phyloP scores from a whole-genome alignment of 2,113 vertebrate species.

The Macquaria australasica region DNA sequence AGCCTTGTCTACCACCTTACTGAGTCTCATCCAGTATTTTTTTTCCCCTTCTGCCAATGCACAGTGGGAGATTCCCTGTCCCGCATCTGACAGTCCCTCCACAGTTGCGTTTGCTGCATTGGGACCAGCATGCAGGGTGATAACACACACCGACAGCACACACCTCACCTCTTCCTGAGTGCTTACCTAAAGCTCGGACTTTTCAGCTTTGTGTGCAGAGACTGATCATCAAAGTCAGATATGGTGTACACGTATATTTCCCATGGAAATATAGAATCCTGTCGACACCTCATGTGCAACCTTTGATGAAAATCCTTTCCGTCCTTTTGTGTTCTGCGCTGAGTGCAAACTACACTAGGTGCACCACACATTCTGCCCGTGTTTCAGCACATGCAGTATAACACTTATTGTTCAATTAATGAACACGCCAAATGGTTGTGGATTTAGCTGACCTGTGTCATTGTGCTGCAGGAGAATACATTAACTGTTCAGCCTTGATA shows the following conservation, averaged over 20 bases:
- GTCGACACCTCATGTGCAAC: conserved; percentile 1
- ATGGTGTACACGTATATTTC: conserved; percentile 70
- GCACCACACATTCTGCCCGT: neutral
- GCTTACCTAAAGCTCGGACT: conserved; percentile 8
- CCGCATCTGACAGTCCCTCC: conserved; percentile 11
- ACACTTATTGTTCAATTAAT: conserved; percentile 4
- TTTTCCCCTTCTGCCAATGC: neutral
- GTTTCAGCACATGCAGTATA: neutral
- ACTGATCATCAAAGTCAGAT: conserved; percentile 22
- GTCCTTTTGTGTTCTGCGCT: neutral
- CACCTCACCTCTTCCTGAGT: neutral
- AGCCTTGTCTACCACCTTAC: neutral
- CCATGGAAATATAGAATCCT: conserved; percentile 78
- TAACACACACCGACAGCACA: neutral
- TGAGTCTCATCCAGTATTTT: neutral
- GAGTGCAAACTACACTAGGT: neutral
- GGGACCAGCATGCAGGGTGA: conserved; percentile 13
- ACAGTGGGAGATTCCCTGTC: neutral
- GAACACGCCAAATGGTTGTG: neutral
- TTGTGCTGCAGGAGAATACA: neutral
- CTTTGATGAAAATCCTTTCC: conserved; percentile 5
- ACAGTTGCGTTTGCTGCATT: conserved; percentile 11
- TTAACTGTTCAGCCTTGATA: neutral
- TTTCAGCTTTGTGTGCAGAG: conserved; percentile 25
- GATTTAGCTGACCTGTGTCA: neutral